A percentile compares a stretch with the other conserved stretches of the same genome.
Conservation (phyloP, 2,113 vertebrate species). For the Ancistrus triradiatus region DNA sequence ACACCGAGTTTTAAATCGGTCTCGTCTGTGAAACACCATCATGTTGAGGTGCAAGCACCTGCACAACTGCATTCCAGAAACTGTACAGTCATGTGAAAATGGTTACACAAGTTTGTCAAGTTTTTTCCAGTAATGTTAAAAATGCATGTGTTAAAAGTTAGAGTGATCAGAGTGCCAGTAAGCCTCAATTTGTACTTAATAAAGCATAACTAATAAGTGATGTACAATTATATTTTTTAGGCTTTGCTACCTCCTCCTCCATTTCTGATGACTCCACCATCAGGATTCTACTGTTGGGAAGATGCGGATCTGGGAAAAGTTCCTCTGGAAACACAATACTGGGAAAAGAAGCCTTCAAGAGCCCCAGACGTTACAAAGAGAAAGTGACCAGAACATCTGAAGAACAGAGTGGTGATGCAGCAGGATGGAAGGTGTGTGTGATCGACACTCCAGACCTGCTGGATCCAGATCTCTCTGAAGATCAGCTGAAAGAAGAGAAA, state of each 20-base stretch:
- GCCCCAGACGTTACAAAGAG: conserved; percentile 1
- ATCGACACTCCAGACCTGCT: conserved; percentile 32
- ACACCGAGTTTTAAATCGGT: too few relatives aligned
- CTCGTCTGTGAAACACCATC: too few relatives aligned
- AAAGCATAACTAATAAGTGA: too few relatives aligned
- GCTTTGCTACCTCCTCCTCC: neutral
- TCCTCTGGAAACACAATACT: conserved; percentile 34
- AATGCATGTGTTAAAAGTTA: too few relatives aligned
- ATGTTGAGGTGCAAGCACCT: too few relatives aligned
- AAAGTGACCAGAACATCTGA: conserved; percentile 15
- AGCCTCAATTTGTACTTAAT: too few relatives aligned
- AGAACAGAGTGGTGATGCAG: neutral
- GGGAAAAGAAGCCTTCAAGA: conserved; percentile 9
- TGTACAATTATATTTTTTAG: neutral
- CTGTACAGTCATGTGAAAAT: too few relatives aligned
- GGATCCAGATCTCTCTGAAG: neutral
- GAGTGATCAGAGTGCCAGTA: too few relatives aligned
- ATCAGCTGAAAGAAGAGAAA: neutral
- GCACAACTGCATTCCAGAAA: too few relatives aligned
- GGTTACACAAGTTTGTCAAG: too few relatives aligned
- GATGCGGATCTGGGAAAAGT: conserved; percentile 27
- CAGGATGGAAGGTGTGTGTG: conserved; percentile 21
- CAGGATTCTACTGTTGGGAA: conserved; percentile 17
- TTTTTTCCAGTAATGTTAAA: too few relatives aligned
- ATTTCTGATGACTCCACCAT: neutral